phyloP scores from a whole-genome alignment of 2,888 invertebrate species.

The Agonopterix alstromeriana region DNA sequence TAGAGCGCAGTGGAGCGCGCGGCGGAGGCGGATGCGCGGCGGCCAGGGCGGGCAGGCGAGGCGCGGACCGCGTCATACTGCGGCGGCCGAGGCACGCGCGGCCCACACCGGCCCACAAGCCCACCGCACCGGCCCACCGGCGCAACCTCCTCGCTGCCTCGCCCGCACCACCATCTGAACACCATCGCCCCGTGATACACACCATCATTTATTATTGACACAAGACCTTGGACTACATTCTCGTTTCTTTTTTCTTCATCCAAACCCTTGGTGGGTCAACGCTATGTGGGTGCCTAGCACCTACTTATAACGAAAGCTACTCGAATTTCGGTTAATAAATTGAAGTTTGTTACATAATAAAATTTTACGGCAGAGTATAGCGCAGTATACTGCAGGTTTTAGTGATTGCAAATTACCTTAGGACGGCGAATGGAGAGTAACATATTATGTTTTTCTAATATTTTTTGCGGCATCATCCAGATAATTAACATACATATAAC shows the following conservation, averaged over 20 bases:
- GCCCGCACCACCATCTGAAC: slow-evolving; percentile 26
- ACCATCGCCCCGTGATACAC: slow-evolving; percentile 30
- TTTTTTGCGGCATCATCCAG: no score
- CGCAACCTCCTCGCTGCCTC: slow-evolving; percentile 17
- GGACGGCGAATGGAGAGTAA: no score
- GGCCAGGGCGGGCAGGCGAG: slow-evolving; percentile 37
- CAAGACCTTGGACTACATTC: slow-evolving; percentile 63
- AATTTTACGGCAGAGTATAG: background rate
- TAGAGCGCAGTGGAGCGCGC: slow-evolving; percentile 29
- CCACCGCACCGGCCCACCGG: slow-evolving; percentile 25
- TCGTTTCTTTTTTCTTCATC: slow-evolving; percentile 34
- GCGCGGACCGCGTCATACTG: slow-evolving; percentile 66
- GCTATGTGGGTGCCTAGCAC: no score
- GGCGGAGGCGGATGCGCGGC: slow-evolving; percentile 20
- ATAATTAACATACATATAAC: no score
- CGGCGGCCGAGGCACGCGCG: slow-evolving; percentile 39
- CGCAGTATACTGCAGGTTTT: background rate
- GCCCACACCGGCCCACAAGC: slow-evolving; percentile 21
- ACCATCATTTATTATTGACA: slow-evolving; percentile 66
- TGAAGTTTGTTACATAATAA: background rate
- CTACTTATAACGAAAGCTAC: no score
- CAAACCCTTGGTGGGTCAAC: slow-evolving; percentile 2
- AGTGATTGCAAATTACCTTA: background rate
- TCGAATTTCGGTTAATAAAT: no score
- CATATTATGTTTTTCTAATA: no score